These are phyloP conservation scores for Eupithecia tripunctaria DNA, from an alignment of 2,888 invertebrate species.

Conservation along the genomic window DNA sequence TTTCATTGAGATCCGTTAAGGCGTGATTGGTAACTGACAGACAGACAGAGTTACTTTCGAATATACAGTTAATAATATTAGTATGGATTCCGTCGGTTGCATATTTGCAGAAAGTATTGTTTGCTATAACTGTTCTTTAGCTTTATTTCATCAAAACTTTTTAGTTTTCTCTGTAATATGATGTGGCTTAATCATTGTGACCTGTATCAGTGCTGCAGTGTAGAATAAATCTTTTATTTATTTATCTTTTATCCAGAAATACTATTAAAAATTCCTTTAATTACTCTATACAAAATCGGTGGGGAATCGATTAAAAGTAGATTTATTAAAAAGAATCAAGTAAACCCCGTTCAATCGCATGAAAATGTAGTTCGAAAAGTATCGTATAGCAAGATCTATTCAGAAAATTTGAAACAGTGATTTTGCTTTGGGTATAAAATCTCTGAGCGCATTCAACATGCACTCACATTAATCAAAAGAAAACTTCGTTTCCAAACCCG, in stretches of 20 bases:
- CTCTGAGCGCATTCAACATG: constrained; percentile 11
- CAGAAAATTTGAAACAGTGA: constrained; percentile 16
- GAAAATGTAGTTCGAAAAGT: background rate
- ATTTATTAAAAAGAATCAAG: background rate
- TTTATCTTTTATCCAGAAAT: too few species aligned
- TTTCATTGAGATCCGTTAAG: too few species aligned
- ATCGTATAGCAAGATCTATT: constrained; percentile 2
- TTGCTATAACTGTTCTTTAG: too few species aligned
- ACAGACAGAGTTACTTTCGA: too few species aligned
- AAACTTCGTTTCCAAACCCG: constrained; percentile 20
- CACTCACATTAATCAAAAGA: constrained; percentile 34
- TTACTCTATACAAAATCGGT: background rate
- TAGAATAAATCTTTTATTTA: too few species aligned
- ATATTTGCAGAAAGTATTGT: background rate
- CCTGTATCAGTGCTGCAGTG: too few species aligned
- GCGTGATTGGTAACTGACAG: too few species aligned
- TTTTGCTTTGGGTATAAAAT: constrained; percentile 15
- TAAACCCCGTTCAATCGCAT: background rate
- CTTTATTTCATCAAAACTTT: too few species aligned
- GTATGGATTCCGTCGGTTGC: background rate
- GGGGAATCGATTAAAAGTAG: background rate
- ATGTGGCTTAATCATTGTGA: too few species aligned
- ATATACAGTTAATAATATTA: background rate
- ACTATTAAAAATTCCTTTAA: background rate
- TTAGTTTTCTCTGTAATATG: too few species aligned